phyloP scores from a whole-genome alignment of 2,797 vertebrate species.

The Scomberomorus guttatus region DNA sequence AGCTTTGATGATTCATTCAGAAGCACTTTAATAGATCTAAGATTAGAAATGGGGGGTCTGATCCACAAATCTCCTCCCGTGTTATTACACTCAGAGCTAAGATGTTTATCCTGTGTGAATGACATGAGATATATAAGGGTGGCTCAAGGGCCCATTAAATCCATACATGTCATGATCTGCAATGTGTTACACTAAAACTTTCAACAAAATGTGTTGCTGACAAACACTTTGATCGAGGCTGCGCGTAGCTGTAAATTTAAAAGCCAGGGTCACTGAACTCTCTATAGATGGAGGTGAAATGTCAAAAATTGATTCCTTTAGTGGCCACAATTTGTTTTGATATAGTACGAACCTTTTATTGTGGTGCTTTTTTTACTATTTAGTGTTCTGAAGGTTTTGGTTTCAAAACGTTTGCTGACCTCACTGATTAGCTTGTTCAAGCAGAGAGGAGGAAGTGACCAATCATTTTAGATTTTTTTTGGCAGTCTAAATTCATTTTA shows the following conservation, averaged over 20 bases:
- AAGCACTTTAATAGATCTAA: conserved; percentile 76
- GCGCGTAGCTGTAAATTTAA: conserved; percentile 78
- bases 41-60: conserved; percentile 75
- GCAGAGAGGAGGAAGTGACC: conserved; percentile 22
- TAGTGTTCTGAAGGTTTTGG: conserved; percentile 33
- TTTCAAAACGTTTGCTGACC: conserved; percentile 17
- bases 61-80: conserved; percentile 77
- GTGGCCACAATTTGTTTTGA: conserved; percentile 80
- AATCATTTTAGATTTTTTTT: conserved; percentile 48
- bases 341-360: conserved; percentile 72
- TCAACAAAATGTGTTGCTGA: conserved; percentile 71
- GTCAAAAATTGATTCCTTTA: conserved; percentile 85
- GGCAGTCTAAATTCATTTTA: conserved; percentile 16
- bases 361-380: conserved; percentile 45
- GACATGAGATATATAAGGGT: conserved; percentile 69
- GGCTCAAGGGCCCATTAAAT: conserved; percentile 82
- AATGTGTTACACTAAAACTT: conserved; percentile 81
- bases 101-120: conserved; percentile 74
- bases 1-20: conserved; percentile 82
- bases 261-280: conserved; percentile 80
- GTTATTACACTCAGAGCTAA: conserved; percentile 76
- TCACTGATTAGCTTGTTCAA: conserved; percentile 12
- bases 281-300: conserved; percentile 82
- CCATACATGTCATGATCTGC: conserved; percentile 81
- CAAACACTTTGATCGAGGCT: conserved; percentile 77